Base-by-base conservation (phyloP, 2,888 invertebrate genomes). In the Monoplex corrugatus region DNA sequence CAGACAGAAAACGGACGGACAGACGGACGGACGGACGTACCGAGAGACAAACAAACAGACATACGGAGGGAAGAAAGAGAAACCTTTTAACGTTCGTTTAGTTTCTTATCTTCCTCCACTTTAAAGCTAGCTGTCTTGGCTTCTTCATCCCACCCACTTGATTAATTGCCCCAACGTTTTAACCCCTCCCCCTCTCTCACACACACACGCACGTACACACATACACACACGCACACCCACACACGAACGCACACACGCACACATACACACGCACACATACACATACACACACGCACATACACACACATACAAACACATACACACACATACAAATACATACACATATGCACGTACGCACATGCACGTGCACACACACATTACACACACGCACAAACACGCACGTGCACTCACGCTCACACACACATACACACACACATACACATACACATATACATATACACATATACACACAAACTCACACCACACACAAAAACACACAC, bases 251-350 rank as follows among this genome's bases (percentile, higher is more conserved):
- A 63, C 63, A 63, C 63, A 63, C 63, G 23, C 68, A 68, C 68
- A 68, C 68, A 8, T 32, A 1, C 68, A 68, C 68, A 68, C 68
- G 32, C 68, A 68, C 23, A n/a, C 68, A 68, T 32, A 68, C 68
- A 68, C 68, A 68, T 32, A 68, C 68, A 68, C 68, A 68, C 68
- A 68, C 68, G 32, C 68, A 68, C 68, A 68, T 32, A 68, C 68
- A 68, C 68, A 68, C 68, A 68, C 68, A 68, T 32, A 68, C 68
- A 68, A 28, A 68, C 68, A 68, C 68, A 68, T 32, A 68, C 68
- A 68, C 68, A 68, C 68, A n/a, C 68, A n/a, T 32, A 68, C 68
- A 68, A 28, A 68, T 32, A 68, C 8, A n/a, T 32, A 68, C 1
- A n/a, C 28, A 3, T 16, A 23, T 16, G 16, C 23, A 63, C 23